phyloP scores from a whole-genome alignment of 1,140 invertebrate genomes.

The Trinorchestia longiramus region DNA sequence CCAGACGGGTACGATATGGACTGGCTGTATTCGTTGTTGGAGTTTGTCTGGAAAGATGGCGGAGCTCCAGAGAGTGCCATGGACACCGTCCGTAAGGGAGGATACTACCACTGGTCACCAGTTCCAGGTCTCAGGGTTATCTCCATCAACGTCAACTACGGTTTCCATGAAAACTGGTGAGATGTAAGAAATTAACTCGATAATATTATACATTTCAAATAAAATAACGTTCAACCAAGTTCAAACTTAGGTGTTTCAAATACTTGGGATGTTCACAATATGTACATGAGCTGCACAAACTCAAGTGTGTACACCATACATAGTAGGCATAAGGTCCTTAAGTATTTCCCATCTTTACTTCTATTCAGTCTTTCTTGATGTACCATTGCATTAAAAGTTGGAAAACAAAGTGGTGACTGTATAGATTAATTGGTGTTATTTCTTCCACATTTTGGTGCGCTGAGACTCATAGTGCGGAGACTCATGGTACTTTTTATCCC shows the following conservation, averaged over 20 bases:
- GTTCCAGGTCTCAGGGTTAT: slow-evolving; percentile 45
- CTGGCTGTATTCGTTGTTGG: slow-evolving; percentile 55
- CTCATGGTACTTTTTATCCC: too few relatives aligned
- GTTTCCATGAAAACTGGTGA: slow-evolving; percentile 18
- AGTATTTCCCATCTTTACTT: too few relatives aligned
- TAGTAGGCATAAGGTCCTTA: too few relatives aligned
- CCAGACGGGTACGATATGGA: slow-evolving; percentile 14
- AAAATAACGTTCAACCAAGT: not conserved
- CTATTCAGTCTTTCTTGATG: too few relatives aligned
- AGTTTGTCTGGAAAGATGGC: not conserved
- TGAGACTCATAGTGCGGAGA: too few relatives aligned
- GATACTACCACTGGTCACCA: slow-evolving; percentile 49
- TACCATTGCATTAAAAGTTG: too few relatives aligned
- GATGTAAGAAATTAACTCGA: not conserved
- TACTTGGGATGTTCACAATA: too few relatives aligned
- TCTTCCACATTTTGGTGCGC: too few relatives aligned
- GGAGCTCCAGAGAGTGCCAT: slow-evolving; percentile 10
- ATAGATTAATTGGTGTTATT: too few relatives aligned
- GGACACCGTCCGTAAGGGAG: not conserved
- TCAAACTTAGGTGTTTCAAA: not conserved
- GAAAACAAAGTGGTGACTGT: too few relatives aligned
- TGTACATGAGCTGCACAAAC: too few relatives aligned
- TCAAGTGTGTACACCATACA: too few relatives aligned
- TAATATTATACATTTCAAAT: not conserved
- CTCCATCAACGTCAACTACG: slow-evolving; percentile 38